Base-by-base conservation (phyloP, 2,888 invertebrate species). In the Plebejus argus region DNA sequence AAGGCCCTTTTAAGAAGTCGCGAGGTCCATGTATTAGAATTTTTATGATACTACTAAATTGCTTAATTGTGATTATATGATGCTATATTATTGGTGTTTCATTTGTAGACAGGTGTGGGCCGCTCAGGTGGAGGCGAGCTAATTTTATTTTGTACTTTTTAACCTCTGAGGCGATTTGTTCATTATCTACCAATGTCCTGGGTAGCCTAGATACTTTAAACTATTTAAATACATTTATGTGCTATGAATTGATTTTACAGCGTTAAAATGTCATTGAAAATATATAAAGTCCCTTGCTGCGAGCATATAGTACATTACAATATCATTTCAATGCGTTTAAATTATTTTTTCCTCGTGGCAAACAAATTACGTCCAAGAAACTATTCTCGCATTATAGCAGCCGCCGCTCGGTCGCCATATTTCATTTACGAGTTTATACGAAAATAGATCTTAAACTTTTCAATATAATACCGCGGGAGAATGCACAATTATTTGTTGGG, bases 341-440 rank as follows among this genome's bases (percentile, higher is more conserved):
- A 74, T 74, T 18, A 33, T 53, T 74, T 74, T 45, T 74, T 74
- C 28, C 53, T 18, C 53, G 45, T 28, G 53, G 74, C 53, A 83
- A 88, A 87, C 87, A 88, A 89, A 88, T 88, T 86, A 86, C 84
- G 85, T 87, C 83, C 83, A 82, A 85, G 84, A 84, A 85, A 86
- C 87, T 88, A 86, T 86, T 88, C 87, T 85, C 83, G 83, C 76
- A 18, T 70, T 76, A 76, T 49, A 82, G 56, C 78, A 81, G 82
- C 84, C 71, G 76, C 76, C 71, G 71, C 77, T 71, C 76, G 78
- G 76, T 15, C 53, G 74, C 74, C 49, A 74, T 74, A 74, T 74
- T 74, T 74, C 23, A 53, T 74, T 49, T 18, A 49, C 15, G 10
- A 1, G 23, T 35, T 23, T 10, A 45, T 49, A 66, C 72, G 28